A percentile compares a stretch with the other conserved stretches of the same genome.
These are phyloP conservation scores for Nymphalis polychloros DNA, from an alignment of 2,888 invertebrate species.

Conservation along the genomic window DNA sequence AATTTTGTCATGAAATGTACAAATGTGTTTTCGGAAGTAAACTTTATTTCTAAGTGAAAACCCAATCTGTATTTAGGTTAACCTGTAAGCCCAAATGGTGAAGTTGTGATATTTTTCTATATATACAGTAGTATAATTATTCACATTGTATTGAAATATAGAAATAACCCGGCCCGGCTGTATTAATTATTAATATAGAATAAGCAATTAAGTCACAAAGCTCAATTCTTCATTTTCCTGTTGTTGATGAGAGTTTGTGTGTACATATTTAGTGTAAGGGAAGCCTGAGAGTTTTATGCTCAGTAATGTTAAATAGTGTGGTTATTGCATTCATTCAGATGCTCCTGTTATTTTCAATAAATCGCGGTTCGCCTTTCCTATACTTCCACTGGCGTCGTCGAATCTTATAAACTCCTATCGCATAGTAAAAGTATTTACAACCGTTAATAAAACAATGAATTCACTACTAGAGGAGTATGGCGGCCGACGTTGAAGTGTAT, in stretches of 20 bases:
- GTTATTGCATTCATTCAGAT: slow-evolving; percentile 57
- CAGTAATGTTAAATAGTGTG: slow-evolving; percentile 62
- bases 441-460: background rate
- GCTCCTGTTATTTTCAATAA: slow-evolving; percentile 39
- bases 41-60: slow-evolving; percentile 76
- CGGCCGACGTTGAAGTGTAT: slow-evolving; percentile 36
- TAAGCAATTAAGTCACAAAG: slow-evolving; percentile 71
- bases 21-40: slow-evolving; percentile 81
- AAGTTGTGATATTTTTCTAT: slow-evolving; percentile 80
- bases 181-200: slow-evolving; percentile 51
- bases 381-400: slow-evolving; percentile 45
- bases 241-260: slow-evolving; percentile 76
- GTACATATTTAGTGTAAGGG: slow-evolving; percentile 79
- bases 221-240: slow-evolving; percentile 72
- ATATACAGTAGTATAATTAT: slow-evolving; percentile 47
- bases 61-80: slow-evolving; percentile 77
- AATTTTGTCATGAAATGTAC: slow-evolving; percentile 81
- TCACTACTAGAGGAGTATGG: slow-evolving; percentile 32
- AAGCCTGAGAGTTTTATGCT: slow-evolving; percentile 72
- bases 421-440: slow-evolving; percentile 1
- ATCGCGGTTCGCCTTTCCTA: slow-evolving; percentile 16
- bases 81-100: slow-evolving; percentile 73
- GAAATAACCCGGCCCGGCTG: slow-evolving; percentile 57
- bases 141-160: slow-evolving; percentile 49
- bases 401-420: slow-evolving; percentile 44